Conservation (phyloP, 2,888 invertebrate genomes). For the Nomada hirtipes region DNA sequence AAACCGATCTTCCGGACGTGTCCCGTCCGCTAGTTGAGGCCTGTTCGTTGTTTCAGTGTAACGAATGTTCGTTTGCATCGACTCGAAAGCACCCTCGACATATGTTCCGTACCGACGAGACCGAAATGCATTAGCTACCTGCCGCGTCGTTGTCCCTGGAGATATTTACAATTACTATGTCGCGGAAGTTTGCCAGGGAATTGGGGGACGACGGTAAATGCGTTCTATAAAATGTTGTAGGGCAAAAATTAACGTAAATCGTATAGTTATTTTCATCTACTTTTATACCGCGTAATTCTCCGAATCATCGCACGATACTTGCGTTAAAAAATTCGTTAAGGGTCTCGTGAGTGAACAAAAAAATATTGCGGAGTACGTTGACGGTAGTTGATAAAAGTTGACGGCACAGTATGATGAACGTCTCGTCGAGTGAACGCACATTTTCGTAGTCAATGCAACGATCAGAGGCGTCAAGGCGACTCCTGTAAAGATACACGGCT, state of each 20-base stretch:
- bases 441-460: constrained; percentile 18
- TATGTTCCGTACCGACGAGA: background rate
- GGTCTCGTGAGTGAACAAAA: background rate
- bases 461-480: constrained; percentile 49
- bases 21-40: constrained; percentile 49
- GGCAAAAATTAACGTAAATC: constrained; percentile 39
- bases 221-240: background rate
- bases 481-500: constrained; percentile 65
- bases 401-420: constrained; percentile 8
- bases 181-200: background rate
- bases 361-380: constrained; percentile 23
- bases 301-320: constrained; percentile 36
- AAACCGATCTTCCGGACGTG: constrained; percentile 42
- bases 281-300: constrained; percentile 57
- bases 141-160: constrained; percentile 10
- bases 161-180: constrained; percentile 26
- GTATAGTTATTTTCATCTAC: constrained; percentile 65
- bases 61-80: constrained; percentile 33
- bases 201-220: constrained; percentile 2
- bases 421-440: constrained; percentile 4
- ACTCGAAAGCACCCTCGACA: constrained; percentile 28
- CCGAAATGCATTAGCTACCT: background rate
- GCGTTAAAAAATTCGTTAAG: constrained; percentile 20
- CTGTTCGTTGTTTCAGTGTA: constrained; percentile 38
- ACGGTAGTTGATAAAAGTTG: constrained; percentile 10